Evolutionary conservation across 2,888 invertebrate genomes (phyloP), one percentile per base, ranked within the genome.

Genomic region (Stomorhina lunata): DNA sequence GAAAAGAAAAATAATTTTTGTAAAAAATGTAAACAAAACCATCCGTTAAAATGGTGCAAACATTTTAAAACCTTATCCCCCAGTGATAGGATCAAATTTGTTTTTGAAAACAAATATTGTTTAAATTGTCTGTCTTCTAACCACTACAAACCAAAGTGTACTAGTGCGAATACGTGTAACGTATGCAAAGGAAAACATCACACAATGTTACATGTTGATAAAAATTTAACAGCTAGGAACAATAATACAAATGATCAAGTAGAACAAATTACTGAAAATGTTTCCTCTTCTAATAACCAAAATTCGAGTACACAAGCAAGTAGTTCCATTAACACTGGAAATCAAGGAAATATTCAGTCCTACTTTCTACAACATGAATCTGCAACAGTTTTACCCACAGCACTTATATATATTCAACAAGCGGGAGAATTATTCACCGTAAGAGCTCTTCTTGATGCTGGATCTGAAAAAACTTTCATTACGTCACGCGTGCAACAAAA

Each of bases 381-480:
- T n/a, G 43, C 43, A 17, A 61, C 61, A 7, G 27, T 43, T 20
- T 61, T 63, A 27, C 45, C 63, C n/a, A 63, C 63, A 12, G 63
- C 63, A 45, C 29, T 63, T 4, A 63, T 45, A 15, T 10, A 63
- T 45, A 45, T 63, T 45, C 15, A 63, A 15, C 12, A 29, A 9
- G 22, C 43, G 12, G 43, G 40, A 25, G 5, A 61, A n/a, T 40
- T 40, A 2, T 61, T 40, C 9, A 37, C 37, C 10, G 37, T 61
- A 10, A 15, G 59, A 17, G 59, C 40, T n/a, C 59, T 61, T 6
- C 37, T 61, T 10, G 55, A 55, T 40, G 4, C 20, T 4, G 59
- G 61, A 40, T 15, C 43, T 22, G 22, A 40, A 43, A 43, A 17
- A 20, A 6, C 32, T n/a, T n/a, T n/a, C n/a, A n/a, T n/a, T n/a